Base-by-base conservation (phyloP, 2,113 vertebrate species). In the Larimichthys crocea region DNA sequence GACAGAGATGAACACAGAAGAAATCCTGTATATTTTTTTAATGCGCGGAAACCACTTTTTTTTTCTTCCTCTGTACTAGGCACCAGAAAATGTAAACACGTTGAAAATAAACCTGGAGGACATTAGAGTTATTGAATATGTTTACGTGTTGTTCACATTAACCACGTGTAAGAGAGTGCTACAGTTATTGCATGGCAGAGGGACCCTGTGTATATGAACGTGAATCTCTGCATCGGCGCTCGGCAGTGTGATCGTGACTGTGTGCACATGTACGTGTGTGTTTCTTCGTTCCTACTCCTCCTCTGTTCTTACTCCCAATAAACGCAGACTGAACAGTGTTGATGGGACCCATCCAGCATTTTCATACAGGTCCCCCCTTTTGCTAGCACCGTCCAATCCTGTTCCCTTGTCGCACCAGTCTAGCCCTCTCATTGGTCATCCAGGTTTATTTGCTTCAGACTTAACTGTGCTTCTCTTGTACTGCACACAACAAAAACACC, bases 31-130 rank as follows among this genome's bases (percentile, higher is more conserved):
- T 95, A 90, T 94, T 88, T 94, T 97, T 97, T 57, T 95, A 97
- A 97, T 97, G 95, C 96, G 96, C 93, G 94, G 94, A 96, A 95
- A 96, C 94, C 95, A 96, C 94, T 95, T 95, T 67, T 80, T 71
- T 50, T 66, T 14, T 68, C 10, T 46, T 53, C 81, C 74, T 97
- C 95, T 96, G 95, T 96, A 97, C 95, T 96, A 99, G 97, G 97
- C 97, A 98, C 97, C 97, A 97, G 96, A 97, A 96, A 96, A 97
- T 98, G 97, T 98, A 97, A 98, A 97, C 96, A 96, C 95, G 93
- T 94, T 91, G 93, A 93, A 95, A 96, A 97, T 96, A 97, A 97
- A 97, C 96, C 96, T 97, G 96, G 96, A 98, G 89, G 92, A 94
- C 90, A 10, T 61, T 50, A 53, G 50, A 53, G 57, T 79, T 66